Evolutionary conservation across 2,113 vertebrate genomes (phyloP), one percentile per base, ranked within the genome.

Genomic region (Gymnarchus niloticus): DNA sequence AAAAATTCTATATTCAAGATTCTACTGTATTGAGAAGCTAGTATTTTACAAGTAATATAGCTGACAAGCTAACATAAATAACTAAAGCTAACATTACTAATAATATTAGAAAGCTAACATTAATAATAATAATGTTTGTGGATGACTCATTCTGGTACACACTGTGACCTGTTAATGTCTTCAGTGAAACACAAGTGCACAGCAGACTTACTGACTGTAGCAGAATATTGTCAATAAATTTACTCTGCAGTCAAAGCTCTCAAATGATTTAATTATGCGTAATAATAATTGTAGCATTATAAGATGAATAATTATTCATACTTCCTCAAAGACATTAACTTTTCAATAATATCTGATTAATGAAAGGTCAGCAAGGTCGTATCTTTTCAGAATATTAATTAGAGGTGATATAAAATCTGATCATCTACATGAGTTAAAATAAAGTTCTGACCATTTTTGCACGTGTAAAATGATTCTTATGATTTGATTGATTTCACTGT

Each of bases 301-400:
- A 61, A n/a, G 23, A 25, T 61, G 21, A 61, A 51, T 81, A 12
- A 81, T 81, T 52, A 81, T 81, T 81, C 78, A 81, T 81, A 52
- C 78, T 81, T 81, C 46, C 23, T 81, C 48, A 81, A 23, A 52
- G 23, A 23, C 9, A 52, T 81, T 81, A 52, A 51, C 78, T 81
- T 81, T 51, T 49, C 48, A 81, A 25, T 5, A 49, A 9, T n/a
- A 51, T 49, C 9, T 41, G 10, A 77, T 21, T 51, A 21, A 52
- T 51, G 48, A 12, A 52, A 61, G 78, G 28, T 10, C n/a, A 21
- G 44, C n/a, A 49, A 52, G 48, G 48, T 81, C 48, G n/a, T 21
- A 81, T 25, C 7, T n/a, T 59, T n/a, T 52, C 56, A 57, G 21
- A 52, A 52, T 52, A 52, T 52, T 52, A 52, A 52, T 52, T 52